phyloP scores from a whole-genome alignment of 2,113 vertebrate genomes.

The Lucifuga dentata region DNA sequence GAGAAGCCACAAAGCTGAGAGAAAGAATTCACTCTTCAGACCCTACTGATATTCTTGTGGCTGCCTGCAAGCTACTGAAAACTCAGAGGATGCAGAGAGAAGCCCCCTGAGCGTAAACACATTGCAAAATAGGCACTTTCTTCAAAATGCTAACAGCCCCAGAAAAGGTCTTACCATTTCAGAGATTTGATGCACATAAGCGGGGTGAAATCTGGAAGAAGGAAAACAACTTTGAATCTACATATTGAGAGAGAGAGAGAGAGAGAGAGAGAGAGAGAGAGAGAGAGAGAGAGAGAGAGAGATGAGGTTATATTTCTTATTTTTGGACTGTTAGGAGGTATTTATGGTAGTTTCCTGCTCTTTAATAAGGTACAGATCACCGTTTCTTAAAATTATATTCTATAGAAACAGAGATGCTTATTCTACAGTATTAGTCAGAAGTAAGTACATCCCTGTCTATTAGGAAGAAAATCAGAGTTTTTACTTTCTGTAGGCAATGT shows the following conservation, averaged over 20 bases:
- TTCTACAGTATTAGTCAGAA: too few relatives aligned
- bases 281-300: not conserved
- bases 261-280: too few relatives aligned
- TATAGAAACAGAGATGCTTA: too few relatives aligned
- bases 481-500: too few relatives aligned
- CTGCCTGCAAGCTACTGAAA: constrained; percentile 64
- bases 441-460: too few relatives aligned
- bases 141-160: constrained; percentile 80
- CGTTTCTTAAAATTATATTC: not conserved
- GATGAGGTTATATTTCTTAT: not conserved
- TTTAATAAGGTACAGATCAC: not conserved
- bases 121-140: constrained; percentile 76
- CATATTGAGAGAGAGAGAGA: constrained; percentile 35
- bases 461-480: too few relatives aligned
- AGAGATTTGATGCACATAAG: constrained; percentile 56
- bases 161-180: constrained; percentile 78
- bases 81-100: constrained; percentile 50
- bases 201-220: constrained; percentile 35
- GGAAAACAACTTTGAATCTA: constrained; percentile 32
- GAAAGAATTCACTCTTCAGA: constrained; percentile 46
- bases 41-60: constrained; percentile 52
- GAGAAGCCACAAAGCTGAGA: constrained; percentile 42
- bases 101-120: constrained; percentile 72
- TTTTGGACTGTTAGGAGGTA: not conserved
- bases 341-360: not conserved